Percentiles rank a stretch among this genome's conserved stretches.
phyloP scores from a whole-genome alignment of 2,888 invertebrate genomes.

The Pristionchus fissidentatus region DNA sequence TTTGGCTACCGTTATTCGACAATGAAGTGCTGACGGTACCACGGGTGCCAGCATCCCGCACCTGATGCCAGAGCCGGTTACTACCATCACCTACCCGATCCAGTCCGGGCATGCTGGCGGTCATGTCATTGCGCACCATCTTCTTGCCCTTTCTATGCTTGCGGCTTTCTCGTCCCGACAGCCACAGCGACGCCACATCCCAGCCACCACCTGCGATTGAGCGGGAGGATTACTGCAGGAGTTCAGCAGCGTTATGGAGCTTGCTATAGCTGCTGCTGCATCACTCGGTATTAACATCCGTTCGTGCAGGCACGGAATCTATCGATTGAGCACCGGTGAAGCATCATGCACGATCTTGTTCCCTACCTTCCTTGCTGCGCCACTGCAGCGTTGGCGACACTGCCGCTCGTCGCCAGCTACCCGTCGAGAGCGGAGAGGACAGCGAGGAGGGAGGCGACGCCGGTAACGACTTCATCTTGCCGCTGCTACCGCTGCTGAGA shows the following conservation, averaged over 20 bases:
- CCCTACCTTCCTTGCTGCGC: slow-evolving; percentile 7
- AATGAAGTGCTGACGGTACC: no score
- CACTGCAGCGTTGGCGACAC: slow-evolving; percentile 10
- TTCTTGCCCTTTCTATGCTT: neutral
- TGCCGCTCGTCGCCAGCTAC: neutral
- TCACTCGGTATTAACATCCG: no score
- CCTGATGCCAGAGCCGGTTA: neutral
- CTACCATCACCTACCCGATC: neutral
- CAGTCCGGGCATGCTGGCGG: neutral
- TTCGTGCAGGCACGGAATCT: no score
- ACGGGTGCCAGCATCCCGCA: no score
- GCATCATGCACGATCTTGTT: no score
- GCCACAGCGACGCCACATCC: slow-evolving; percentile 3
- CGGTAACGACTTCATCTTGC: neutral
- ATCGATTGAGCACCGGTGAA: no score
- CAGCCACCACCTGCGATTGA: slow-evolving; percentile 9
- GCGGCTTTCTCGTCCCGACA: neutral
- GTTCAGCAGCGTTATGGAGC: neutral
- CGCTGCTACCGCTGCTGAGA: neutral
- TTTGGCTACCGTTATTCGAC: no score
- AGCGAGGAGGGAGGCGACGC: slow-evolving; percentile 9
- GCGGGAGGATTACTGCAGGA: neutral
- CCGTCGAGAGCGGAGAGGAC: neutral
- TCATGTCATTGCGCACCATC: neutral
- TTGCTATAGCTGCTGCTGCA: neutral